Percentiles rank a stretch among this genome's conserved stretches.
Evolutionary conservation across 1,140 invertebrate genomes (phyloP).

Genomic region (Nomia melanderi): DNA sequence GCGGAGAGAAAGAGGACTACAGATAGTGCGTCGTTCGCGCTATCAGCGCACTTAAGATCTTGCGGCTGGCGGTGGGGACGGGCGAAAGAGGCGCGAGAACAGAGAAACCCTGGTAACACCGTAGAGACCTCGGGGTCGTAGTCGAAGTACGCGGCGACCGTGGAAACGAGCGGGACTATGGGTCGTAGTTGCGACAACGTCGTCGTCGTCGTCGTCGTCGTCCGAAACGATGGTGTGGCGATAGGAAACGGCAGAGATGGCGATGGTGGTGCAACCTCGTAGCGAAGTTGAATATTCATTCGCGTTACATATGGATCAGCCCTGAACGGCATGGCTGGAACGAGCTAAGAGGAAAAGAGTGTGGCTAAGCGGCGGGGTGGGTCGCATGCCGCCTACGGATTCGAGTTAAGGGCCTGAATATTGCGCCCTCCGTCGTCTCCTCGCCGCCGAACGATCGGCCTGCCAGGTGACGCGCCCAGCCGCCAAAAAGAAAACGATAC

Average conservation of each 20-base stretch:
- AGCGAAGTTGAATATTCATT: slow-evolving; percentile 80
- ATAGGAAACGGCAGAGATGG: slow-evolving; percentile 57
- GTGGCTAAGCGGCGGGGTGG: slow-evolving; percentile 42
- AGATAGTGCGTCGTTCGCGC: slow-evolving; percentile 50
- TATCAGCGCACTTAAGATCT: slow-evolving; percentile 68
- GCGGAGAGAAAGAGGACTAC: not conserved
- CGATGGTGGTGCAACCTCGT: slow-evolving; percentile 49
- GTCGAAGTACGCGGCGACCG: slow-evolving; percentile 11
- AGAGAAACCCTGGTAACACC: not conserved
- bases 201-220: slow-evolving; percentile 26
- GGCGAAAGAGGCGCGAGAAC: not conserved
- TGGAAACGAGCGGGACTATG: slow-evolving; percentile 39
- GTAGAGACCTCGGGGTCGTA: not conserved
- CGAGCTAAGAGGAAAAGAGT: slow-evolving; percentile 58
- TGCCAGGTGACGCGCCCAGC: slow-evolving; percentile 14
- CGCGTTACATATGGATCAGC: slow-evolving; percentile 80
- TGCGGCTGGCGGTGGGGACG: slow-evolving; percentile 23
- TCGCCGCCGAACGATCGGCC: slow-evolving; percentile 3
- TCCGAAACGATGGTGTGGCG: slow-evolving; percentile 54
- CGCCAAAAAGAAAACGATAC: slow-evolving; percentile 35
- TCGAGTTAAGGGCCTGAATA: slow-evolving; percentile 59
- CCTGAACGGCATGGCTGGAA: slow-evolving; percentile 60
- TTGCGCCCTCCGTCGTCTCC: slow-evolving; percentile 38
- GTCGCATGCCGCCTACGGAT: slow-evolving; percentile 43
- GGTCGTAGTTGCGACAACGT: slow-evolving; percentile 33